Base-by-base conservation (phyloP, 2,113 vertebrate genomes). In the Hippocampus mohnikei region DNA sequence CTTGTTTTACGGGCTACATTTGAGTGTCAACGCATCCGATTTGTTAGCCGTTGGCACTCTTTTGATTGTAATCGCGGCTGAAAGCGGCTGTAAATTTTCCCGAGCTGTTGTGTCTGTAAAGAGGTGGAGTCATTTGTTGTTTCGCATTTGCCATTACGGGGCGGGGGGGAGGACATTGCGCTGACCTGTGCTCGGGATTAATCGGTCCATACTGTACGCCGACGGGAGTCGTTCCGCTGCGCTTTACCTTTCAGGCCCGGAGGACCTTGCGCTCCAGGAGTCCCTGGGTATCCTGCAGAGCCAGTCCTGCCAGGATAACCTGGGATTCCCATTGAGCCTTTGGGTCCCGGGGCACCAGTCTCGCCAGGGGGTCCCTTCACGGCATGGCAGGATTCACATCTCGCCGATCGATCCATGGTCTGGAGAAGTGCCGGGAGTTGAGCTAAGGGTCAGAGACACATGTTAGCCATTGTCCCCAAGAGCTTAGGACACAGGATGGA, bases 341-440 rank as follows among this genome's bases (percentile, higher is more conserved):
- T 88, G 20, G 77, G 76, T 44, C 93, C 93, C 10, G 86, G 87
- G 59, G 81, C 46, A 72, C 93, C 93, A 5, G 85, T 87, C 48
- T 85, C 59, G 20, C 93, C 93, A 1, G 90, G 90, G 10, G 89
- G 75, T 7, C 92, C 92, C 81, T 90, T 91, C 23, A 84, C 55
- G 15, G 67, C 84, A 56, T 88, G 87, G 79, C 92, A 93, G 13
- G 85, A 66, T 60, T 88, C 87, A 73, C 92, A 93, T 10, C 27
- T 70, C 2, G 69, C 44, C 33, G 70, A 73, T 41, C 83, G 84
- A 3, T 70, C 76, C 77, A 94, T 81, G 1, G 67, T 79, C 79
- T 91, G 92, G 61, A 94, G 88, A 33, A 94, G 41, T 13, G 84
- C 86, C 63, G 91, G 89, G 23, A 94, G 85, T 71, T 94, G 91